Percentiles rank a stretch among this genome's conserved stretches.
Evolutionary conservation across 2,888 invertebrate genomes (phyloP).

Genomic region (Epinotia demarniana): DNA sequence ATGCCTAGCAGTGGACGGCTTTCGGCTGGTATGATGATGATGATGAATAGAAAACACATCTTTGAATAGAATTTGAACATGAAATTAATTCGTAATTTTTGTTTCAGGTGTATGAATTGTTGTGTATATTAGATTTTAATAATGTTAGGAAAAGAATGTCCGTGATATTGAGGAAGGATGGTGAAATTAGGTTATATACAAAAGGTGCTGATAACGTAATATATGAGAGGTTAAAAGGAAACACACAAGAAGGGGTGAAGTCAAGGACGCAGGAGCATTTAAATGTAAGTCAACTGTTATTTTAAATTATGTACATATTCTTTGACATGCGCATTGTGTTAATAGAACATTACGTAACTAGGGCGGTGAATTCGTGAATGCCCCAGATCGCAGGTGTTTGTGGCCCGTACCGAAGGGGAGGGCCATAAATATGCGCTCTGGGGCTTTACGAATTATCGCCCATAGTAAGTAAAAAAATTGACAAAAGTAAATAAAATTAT

Average conservation of each 20-base stretch:
- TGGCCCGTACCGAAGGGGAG: too few relatives aligned
- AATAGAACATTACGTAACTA: too few relatives aligned
- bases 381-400: too few relatives aligned
- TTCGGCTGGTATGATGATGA: too few relatives aligned
- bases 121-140: slow-evolving; percentile 99
- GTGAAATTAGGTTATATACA: slow-evolving; percentile 94
- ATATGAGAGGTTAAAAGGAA: slow-evolving; percentile 94
- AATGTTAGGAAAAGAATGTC: slow-evolving; percentile 99
- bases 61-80: not conserved
- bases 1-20: too few relatives aligned
- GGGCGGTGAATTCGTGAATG: too few relatives aligned
- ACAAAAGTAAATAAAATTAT: too few relatives aligned
- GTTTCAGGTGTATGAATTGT: slow-evolving; percentile 94
- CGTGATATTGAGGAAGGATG: slow-evolving; percentile 94
- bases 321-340: not conserved
- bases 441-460: too few relatives aligned
- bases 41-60: not conserved
- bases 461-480: too few relatives aligned
- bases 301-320: not conserved
- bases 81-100: slow-evolving; percentile 49
- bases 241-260: slow-evolving; percentile 89
- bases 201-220: slow-evolving; percentile 99
- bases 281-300: slow-evolving; percentile 87
- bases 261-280: slow-evolving; percentile 95
- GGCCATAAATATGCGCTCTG: too few relatives aligned